phyloP scores from a whole-genome alignment of 1,140 invertebrate species.

The Orussus abietinus region DNA sequence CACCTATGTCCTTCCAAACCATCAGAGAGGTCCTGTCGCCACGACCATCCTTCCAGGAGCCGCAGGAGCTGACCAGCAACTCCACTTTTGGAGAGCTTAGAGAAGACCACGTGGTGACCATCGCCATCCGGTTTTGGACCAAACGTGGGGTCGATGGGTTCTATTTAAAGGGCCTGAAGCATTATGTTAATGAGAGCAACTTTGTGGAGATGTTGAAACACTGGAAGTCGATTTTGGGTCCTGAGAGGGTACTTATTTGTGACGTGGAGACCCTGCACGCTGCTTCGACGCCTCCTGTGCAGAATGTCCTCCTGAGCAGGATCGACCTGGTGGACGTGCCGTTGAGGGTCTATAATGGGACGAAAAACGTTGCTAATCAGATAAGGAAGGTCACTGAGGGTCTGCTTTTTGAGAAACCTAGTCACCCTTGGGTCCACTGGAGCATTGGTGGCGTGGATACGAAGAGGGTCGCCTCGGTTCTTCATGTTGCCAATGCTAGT shows the following conservation, averaged over 20 bases:
- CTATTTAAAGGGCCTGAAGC: conserved; percentile 67
- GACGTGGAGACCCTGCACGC: conserved; percentile 57
- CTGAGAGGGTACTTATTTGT: conserved; percentile 64
- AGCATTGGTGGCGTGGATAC: conserved; percentile 62
- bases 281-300: conserved; percentile 39
- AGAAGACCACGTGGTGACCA: conserved; percentile 44
- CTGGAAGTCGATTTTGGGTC: conserved; percentile 65
- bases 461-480: conserved; percentile 56
- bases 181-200: conserved; percentile 45
- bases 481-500: conserved; percentile 57
- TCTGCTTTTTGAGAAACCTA: conserved; percentile 57
- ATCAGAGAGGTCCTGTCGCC: conserved; percentile 27
- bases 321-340: conserved; percentile 70
- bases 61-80: background rate
- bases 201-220: conserved; percentile 54
- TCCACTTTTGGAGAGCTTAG: background rate
- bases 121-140: conserved; percentile 64
- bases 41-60: background rate
- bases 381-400: conserved; percentile 57
- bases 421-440: conserved; percentile 75
- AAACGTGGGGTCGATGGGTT: conserved; percentile 71
- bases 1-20: conserved; percentile 22
- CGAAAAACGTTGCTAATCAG: conserved; percentile 55
- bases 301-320: conserved; percentile 57
- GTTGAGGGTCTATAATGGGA: conserved; percentile 59